Evolutionary conservation across 1,140 invertebrate species (phyloP).

Genomic region (Eciton burchellii): DNA sequence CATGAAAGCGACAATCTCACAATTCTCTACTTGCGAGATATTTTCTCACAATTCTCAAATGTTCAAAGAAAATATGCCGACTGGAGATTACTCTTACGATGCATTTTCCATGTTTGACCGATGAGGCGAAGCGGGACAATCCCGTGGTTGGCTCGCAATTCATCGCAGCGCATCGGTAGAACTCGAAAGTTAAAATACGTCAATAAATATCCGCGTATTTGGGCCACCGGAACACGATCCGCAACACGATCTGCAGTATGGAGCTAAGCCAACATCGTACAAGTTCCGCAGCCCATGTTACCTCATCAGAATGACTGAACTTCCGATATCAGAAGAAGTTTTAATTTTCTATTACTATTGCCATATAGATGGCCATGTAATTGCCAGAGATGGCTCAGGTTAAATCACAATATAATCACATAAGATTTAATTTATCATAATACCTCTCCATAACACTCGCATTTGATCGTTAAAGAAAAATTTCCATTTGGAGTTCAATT

Average conservation of each 20-base stretch:
- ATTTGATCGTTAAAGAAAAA: background rate
- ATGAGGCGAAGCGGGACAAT: background rate
- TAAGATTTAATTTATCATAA: background rate
- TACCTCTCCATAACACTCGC: background rate
- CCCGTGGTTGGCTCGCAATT: background rate
- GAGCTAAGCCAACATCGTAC: conserved; percentile 81
- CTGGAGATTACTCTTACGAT: background rate
- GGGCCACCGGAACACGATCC: conserved; percentile 78
- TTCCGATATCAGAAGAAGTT: conserved; percentile 37
- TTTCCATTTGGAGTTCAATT: background rate
- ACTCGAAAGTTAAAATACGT: conserved; percentile 64
- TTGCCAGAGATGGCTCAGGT: background rate
- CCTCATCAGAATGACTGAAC: conserved; percentile 52
- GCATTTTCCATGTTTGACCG: background rate
- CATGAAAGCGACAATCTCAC: background rate
- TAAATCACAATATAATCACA: background rate
- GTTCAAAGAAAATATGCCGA: background rate
- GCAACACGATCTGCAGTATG: conserved; percentile 79
- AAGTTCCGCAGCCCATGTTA: conserved; percentile 68
- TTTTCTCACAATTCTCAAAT: background rate
- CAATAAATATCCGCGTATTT: conserved; percentile 76
- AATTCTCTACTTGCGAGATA: conserved; percentile 4
- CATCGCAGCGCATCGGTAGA: background rate
- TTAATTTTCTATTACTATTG: background rate
- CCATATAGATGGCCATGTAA: background rate